Evolutionary conservation across 2,797 vertebrate species (phyloP).

Genomic region (Paedocypris micromegethes): DNA sequence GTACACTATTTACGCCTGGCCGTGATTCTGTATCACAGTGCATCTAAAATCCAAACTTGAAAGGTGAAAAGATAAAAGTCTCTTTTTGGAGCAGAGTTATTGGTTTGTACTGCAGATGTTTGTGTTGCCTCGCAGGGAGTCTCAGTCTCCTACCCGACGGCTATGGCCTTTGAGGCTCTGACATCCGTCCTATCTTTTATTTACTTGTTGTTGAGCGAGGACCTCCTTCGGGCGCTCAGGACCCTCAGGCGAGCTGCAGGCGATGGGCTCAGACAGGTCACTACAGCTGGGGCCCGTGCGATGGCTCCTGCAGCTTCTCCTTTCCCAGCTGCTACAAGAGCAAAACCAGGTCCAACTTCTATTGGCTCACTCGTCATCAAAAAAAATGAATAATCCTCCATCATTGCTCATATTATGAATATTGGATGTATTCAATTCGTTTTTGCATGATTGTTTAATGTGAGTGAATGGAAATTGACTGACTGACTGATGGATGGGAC

Average conservation of each 20-base stretch:
- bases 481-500: too few relatives aligned
- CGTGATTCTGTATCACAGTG: not conserved
- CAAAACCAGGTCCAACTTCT: not conserved
- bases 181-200: constrained; percentile 50
- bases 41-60: constrained; percentile 9
- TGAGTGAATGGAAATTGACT: too few relatives aligned
- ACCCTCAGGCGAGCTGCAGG: constrained; percentile 51
- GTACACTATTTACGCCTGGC: not conserved
- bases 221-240: constrained; percentile 46
- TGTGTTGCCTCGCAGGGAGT: constrained; percentile 19
- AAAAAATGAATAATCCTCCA: not conserved
- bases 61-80: constrained; percentile 14
- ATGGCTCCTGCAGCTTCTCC: constrained; percentile 31
- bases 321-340: constrained; percentile 22
- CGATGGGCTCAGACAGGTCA: constrained; percentile 40
- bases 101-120: constrained; percentile 41
- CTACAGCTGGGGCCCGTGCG: constrained; percentile 16
- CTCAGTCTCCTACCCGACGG: constrained; percentile 25
- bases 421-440: too few relatives aligned
- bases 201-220: constrained; percentile 50
- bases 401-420: constrained; percentile 21
- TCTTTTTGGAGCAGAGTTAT: constrained; percentile 21
- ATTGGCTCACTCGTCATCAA: not conserved
- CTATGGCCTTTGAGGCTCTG: constrained; percentile 41
- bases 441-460: too few relatives aligned